Base-by-base conservation (phyloP, 1,140 invertebrate species). In the Zaprionus camerounensis region DNA sequence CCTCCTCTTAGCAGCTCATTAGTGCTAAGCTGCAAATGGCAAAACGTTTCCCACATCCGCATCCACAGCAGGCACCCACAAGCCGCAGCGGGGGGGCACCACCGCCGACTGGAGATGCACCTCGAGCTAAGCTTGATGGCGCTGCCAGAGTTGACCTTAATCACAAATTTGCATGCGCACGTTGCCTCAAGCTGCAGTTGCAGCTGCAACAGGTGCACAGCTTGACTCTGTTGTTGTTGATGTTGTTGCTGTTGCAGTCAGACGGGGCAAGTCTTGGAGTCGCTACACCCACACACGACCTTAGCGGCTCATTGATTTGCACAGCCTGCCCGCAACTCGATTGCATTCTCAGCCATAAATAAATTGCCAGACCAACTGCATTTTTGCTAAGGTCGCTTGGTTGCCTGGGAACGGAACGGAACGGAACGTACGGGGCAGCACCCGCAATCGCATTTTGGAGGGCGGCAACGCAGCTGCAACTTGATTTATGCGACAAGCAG, bases 111-210 rank as follows among this genome's bases (percentile, higher is more conserved):
- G 5, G 51, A 76, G 68, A 71, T 71, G 73, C 53, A 65, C 68
- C 62, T 17, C 46, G 31, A 11, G 51, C 41, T 34, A 31, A 38
- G 62, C 78, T 76, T 84, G 84, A 76, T 88, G 84, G 79, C 78
- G 76, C 73, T 75, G 76, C 71, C 64, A 64, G 41, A 46, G 76
- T 66, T 78, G 85, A 90, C 85, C 85, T 90, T 90, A 90, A 90
- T 90, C 82, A 82, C 85, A 91, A 90, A 90, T 90, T 91, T 90
- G 85, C 86, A 90, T 90, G 85, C 70, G 77, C 64, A 46, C 53
- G 66, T 57, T 36, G 68, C 61, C 74, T 64, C 46, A 63, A 64
- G 59, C 31, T 36, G 34, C 41, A 58, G 51, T 65, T 67, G 65
- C 68, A 76, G 46, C 64, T 53, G 68, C 80, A 71, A 71, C 81